Base-by-base conservation (phyloP, 2,797 vertebrate species). In the Thripadectes ignobilis region DNA sequence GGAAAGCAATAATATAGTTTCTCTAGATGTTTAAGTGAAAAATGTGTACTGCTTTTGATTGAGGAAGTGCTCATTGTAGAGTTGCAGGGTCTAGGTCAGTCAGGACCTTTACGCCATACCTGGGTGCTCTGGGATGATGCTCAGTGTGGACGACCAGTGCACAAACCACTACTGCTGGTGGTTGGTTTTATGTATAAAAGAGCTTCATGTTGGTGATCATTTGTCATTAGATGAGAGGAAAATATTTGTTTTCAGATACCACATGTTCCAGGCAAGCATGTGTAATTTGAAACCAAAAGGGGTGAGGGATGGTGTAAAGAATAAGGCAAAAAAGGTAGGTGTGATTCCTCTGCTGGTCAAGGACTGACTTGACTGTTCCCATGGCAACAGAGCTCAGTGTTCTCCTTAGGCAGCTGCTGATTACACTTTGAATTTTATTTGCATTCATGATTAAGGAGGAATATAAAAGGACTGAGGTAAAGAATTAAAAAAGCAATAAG, bases 361-460 rank as follows among this genome's bases (percentile, higher is more conserved):
- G 95, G 96, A 95, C 94, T 96, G 95, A 97, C 97, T 98, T 95
- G 88, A 39, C 12, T 69, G 98, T 98, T 98, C 73, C 98, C 92
- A 98, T 98, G 97, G 92, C 95, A 98, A 98, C 98, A 43, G 82
- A 96, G 95, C 93, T 97, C 94, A 34, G 78, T 34, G 73, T 83
- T 97, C 84, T 96, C 96, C 97, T 97, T 94, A 97, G 94, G 96
- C 96, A 96, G 97, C 96, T 97, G 95, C 97, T 98, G 97, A 98
- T 98, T 98, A 93, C 96, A 92, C 92, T 96, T 96, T 89, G 97
- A 98, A 98, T 98, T 97, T 96, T 97, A 98, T 98, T 98, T 98
- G 98, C 97, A 98, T 98, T 97, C 95, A 61, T 97, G 97, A 98
- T 98, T 98, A 97, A 98, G 96, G 67, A 97, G 92, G 86, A 98